Percentiles rank a stretch among this genome's conserved stretches.
Conservation (phyloP, 2,113 vertebrate genomes). For the Rissa tridactyla region DNA sequence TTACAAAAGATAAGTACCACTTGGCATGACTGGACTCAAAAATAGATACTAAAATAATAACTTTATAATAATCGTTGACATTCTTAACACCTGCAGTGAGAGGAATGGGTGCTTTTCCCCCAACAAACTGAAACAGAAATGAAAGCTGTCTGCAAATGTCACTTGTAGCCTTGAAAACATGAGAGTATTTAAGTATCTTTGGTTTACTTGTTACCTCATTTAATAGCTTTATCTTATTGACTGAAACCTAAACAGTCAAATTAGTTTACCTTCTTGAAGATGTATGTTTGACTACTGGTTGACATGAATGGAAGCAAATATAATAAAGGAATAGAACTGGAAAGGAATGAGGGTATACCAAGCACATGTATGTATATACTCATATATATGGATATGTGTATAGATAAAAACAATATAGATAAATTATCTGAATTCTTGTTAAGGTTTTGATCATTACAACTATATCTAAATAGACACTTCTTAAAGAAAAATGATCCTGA, state of each 20-base stretch:
- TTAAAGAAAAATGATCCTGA: not conserved
- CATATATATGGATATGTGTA: not conserved
- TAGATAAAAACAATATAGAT: not conserved
- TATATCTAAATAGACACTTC: not conserved
- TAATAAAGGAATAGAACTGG: not conserved
- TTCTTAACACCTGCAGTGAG: conserved; percentile 34
- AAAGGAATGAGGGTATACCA: not conserved
- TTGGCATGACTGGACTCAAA: conserved; percentile 62
- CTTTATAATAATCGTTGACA: conserved; percentile 31
- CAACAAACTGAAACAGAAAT: not conserved
- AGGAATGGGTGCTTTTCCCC: conserved; percentile 1
- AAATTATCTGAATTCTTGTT: not conserved
- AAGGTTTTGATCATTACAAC: not conserved
- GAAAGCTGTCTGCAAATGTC: not conserved
- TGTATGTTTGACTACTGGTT: not conserved
- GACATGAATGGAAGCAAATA: not conserved
- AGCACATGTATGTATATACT: not conserved
- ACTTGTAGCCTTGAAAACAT: not conserved
- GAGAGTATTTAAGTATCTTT: not conserved
- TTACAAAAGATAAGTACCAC: conserved; percentile 71
- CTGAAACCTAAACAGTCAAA: not conserved
- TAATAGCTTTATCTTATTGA: not conserved
- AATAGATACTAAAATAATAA: conserved; percentile 69
- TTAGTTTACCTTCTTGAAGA: not conserved
- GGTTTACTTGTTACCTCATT: conserved; percentile 13